Conservation (phyloP, 2,113 vertebrate species). For the Menura novaehollandiae region DNA sequence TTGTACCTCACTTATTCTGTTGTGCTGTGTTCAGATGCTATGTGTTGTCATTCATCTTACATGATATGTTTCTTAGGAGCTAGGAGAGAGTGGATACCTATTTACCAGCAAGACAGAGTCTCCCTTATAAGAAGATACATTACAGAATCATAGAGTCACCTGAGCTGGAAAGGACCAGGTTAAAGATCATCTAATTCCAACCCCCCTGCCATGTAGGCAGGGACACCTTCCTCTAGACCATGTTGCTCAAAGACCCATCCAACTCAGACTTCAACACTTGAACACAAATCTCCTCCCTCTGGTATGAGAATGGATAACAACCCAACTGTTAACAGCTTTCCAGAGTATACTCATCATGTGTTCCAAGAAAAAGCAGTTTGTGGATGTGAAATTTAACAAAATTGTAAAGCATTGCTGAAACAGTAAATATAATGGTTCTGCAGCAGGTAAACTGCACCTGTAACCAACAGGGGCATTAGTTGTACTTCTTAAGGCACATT, state of each 20-base stretch:
- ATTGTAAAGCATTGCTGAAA: neutral
- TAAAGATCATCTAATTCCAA: neutral
- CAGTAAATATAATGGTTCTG: neutral
- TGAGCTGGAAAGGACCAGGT: neutral
- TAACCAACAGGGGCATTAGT: neutral
- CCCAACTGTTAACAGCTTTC: neutral
- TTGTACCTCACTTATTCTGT: neutral
- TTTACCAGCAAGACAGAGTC: neutral
- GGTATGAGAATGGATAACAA: neutral
- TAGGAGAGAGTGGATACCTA: neutral
- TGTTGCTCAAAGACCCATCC: neutral
- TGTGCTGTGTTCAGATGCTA: neutral
- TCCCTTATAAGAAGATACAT: neutral
- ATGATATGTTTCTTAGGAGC: neutral
- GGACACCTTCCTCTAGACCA: neutral
- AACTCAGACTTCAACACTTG: neutral
- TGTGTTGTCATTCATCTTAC: neutral
- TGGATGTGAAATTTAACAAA: neutral
- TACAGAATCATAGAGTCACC: neutral
- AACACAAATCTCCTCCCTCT: neutral
- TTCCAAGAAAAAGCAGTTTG: neutral
- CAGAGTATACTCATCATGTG: neutral
- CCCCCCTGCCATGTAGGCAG: neutral
- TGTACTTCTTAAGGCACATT: neutral
- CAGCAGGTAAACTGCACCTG: neutral